These are phyloP conservation scores for Acropora yongei DNA, from an alignment of 64 coral and sea anemone genomes.

Conservation along the genomic window DNA sequence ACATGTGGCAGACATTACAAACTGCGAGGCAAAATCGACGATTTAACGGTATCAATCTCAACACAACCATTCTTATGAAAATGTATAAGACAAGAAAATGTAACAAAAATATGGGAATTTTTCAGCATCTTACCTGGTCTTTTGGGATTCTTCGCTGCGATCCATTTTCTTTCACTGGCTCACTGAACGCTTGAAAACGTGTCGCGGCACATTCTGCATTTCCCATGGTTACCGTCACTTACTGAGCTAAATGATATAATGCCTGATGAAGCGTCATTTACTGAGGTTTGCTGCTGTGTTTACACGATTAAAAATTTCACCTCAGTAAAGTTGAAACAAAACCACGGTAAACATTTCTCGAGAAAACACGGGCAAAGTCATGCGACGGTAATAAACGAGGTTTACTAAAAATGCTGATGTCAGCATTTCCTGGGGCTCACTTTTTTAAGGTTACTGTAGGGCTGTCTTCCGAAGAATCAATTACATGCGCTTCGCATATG, in stretches of 20 bases:
- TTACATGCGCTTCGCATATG: no score
- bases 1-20: slow-evolving; percentile 1
- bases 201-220: not conserved
- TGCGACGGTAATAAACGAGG: no score
- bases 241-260: not conserved
- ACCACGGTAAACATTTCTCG: slow-evolving; percentile 19
- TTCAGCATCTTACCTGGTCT: not conserved
- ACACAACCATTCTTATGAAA: slow-evolving; percentile 15
- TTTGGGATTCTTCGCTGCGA: slow-evolving; percentile 10
- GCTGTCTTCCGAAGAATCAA: no score
- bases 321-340: slow-evolving; percentile 43
- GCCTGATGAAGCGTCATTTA: slow-evolving; percentile 22
- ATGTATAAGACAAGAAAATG: not conserved
- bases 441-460: no score
- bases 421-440: no score
- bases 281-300: slow-evolving; percentile 18
- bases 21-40: slow-evolving; percentile 9
- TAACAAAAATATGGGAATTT: slow-evolving; percentile 8
- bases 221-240: not conserved
- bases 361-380: slow-evolving; percentile 5
- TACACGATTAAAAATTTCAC: slow-evolving; percentile 39
- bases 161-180: slow-evolving; percentile 8
- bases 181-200: slow-evolving; percentile 6
- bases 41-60: slow-evolving; percentile 11
- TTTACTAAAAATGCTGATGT: no score